These are phyloP conservation scores for Pseudanteris insignis DNA, from an alignment of 2,888 invertebrate species.

Conservation along the genomic window DNA sequence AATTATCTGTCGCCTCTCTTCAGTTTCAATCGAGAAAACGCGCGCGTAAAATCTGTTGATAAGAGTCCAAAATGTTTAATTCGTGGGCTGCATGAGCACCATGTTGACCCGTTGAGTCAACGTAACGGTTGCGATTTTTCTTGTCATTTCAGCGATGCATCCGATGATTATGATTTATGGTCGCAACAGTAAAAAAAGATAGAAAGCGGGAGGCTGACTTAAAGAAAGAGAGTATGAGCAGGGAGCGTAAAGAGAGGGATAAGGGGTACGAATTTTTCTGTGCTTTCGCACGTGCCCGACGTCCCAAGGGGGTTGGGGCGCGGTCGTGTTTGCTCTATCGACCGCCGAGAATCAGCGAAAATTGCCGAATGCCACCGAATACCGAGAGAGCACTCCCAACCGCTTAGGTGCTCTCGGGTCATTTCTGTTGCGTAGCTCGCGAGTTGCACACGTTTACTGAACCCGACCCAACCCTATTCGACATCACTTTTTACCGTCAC, in stretches of 20 bases:
- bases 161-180: slow-evolving; percentile 61
- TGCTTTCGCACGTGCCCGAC: slow-evolving; percentile 42
- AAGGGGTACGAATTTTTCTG: slow-evolving; percentile 41
- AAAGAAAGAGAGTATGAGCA: no score
- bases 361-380: slow-evolving; percentile 59
- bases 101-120: neutral
- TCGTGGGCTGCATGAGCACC: no score
- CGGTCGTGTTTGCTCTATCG: slow-evolving; percentile 67
- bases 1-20: slow-evolving; percentile 10
- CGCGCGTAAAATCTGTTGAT: no score
- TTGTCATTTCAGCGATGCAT: no score
- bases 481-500: slow-evolving; percentile 11
- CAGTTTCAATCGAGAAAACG: slow-evolving; percentile 22
- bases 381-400: slow-evolving; percentile 48
- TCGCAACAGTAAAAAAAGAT: no score
- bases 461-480: neutral
- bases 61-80: slow-evolving; percentile 4
- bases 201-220: no score
- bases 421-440: no score
- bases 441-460: no score
- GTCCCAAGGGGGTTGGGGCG: slow-evolving; percentile 64
- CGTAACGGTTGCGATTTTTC: slow-evolving; percentile 27
- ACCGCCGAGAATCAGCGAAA: slow-evolving; percentile 65
- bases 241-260: neutral
- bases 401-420: no score